Base-by-base conservation (phyloP, 1,140 invertebrate species). In the Drosophila tristis region DNA sequence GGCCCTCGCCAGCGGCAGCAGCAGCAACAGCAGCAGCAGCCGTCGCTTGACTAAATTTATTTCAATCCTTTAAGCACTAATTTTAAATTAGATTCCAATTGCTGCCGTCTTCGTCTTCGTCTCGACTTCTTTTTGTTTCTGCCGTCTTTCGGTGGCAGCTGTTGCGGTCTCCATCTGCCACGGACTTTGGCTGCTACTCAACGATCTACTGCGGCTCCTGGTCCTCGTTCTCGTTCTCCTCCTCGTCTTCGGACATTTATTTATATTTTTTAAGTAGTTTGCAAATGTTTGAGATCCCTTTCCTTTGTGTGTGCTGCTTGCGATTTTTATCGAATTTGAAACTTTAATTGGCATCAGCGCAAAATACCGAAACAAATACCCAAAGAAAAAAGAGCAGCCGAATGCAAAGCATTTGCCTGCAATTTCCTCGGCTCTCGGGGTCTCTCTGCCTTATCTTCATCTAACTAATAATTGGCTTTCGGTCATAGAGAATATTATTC, bases 41-140 rank as follows among this genome's bases (percentile, higher is more conserved):
- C 74, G 64, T 75, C 73, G 64, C 73, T 82, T 76, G 84, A 66
- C 75, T 70, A 89, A 89, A 84, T 89, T 87, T 87, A 89, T 87
- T 87, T 84, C 84, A 87, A 90, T 84, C 84, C 84, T 80, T 89
- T 89, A 77, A 89, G 72, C 84, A 90, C 84, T 89, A 89, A 87
- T 89, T 87, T 87, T 87, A 87, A 87, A 87, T 87, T 87, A 87
- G 85, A 87, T 87, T 87, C 84, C 79, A 87, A 87, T 87, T 87
- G 75, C 63, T 60, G 50, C 20, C 51, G 55, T 58, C 45, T 60
- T 8, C 3, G 25, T 23, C 26, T 50, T 35, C 51, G 44, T 49
- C 44, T 44, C 39, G 57, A n/a, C 35, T 49, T 45, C 54, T 48
- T 53, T 16, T 45, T 20, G 29, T 25, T 63, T 44, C 29, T 20